Evolutionary conservation across 1,140 invertebrate genomes (phyloP).

Genomic region (Drosophila chauvacae): DNA sequence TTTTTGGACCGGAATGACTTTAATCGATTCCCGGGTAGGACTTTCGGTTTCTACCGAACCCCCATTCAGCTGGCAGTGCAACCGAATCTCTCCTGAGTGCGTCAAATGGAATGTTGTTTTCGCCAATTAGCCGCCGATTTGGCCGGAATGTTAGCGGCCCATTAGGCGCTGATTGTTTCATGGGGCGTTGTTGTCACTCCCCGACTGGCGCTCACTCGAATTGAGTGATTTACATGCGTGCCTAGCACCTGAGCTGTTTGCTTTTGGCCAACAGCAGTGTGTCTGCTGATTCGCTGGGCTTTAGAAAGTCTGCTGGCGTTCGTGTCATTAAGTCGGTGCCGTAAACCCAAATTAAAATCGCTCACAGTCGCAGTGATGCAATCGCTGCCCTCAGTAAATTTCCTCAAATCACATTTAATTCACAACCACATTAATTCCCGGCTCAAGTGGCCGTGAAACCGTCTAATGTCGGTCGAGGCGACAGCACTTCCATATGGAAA

Average conservation of each 20-base stretch:
- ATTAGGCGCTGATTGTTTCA: constrained; percentile 71
- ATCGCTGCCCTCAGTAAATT: constrained; percentile 42
- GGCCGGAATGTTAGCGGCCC: constrained; percentile 45
- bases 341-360: constrained; percentile 64
- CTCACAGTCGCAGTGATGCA: constrained; percentile 59
- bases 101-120: constrained; percentile 72
- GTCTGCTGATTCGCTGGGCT: constrained; percentile 48
- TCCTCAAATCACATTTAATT: constrained; percentile 48
- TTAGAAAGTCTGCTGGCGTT: constrained; percentile 69
- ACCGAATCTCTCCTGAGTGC: constrained; percentile 52
- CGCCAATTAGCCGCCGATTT: constrained; percentile 79
- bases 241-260: constrained; percentile 22
- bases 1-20: constrained; percentile 26
- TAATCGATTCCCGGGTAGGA: constrained; percentile 34
- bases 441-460: constrained; percentile 50
- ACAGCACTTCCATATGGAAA: constrained; percentile 32
- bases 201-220: constrained; percentile 47
- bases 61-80: constrained; percentile 34
- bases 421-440: constrained; percentile 34
- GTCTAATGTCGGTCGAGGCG: constrained; percentile 29
- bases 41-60: constrained; percentile 39
- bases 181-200: constrained; percentile 48
- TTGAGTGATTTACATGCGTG: constrained; percentile 73
- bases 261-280: constrained; percentile 27
- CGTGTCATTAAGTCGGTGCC: constrained; percentile 53